Evolutionary conservation across 2,797 vertebrate genomes (phyloP).

Genomic region (Gallinago stenura): DNA sequence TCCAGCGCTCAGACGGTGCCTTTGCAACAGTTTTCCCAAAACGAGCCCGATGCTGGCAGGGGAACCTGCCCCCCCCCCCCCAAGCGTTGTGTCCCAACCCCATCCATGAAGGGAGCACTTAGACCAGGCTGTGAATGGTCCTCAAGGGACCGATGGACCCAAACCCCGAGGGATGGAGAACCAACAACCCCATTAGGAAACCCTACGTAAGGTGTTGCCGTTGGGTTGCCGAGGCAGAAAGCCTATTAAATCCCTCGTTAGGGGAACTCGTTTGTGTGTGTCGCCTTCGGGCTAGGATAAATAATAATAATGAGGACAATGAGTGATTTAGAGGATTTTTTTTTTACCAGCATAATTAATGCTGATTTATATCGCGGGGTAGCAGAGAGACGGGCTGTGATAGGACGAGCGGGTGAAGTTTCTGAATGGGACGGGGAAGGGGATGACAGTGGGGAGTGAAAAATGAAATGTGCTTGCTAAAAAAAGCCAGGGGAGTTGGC

Average conservation of each 20-base stretch:
- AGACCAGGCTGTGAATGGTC: not conserved
- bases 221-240: not conserved
- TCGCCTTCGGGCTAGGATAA: slow-evolving; percentile 31
- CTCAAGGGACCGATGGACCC: not conserved
- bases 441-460: slow-evolving; percentile 58
- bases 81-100: fast-evolving
- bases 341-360: slow-evolving; percentile 38
- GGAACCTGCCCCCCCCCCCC: not conserved
- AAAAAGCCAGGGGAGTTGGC: slow-evolving; percentile 20
- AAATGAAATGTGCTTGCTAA: slow-evolving; percentile 63
- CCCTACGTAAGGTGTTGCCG: not conserved
- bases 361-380: slow-evolving; percentile 13
- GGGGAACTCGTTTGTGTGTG: not conserved
- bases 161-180: not conserved
- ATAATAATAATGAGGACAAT: slow-evolving; percentile 49
- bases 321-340: slow-evolving; percentile 40
- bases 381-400: not conserved
- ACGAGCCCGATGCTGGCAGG: fast-evolving
- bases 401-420: not conserved
- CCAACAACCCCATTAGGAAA: not conserved
- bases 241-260: not conserved
- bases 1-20: not conserved
- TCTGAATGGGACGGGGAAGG: slow-evolving; percentile 39
- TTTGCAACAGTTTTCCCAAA: not conserved
- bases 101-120: not conserved